A percentile compares a stretch with the other conserved stretches of the same genome.
phyloP scores from a whole-genome alignment of 2,113 vertebrate genomes.

The Acrocephalus kingi region DNA sequence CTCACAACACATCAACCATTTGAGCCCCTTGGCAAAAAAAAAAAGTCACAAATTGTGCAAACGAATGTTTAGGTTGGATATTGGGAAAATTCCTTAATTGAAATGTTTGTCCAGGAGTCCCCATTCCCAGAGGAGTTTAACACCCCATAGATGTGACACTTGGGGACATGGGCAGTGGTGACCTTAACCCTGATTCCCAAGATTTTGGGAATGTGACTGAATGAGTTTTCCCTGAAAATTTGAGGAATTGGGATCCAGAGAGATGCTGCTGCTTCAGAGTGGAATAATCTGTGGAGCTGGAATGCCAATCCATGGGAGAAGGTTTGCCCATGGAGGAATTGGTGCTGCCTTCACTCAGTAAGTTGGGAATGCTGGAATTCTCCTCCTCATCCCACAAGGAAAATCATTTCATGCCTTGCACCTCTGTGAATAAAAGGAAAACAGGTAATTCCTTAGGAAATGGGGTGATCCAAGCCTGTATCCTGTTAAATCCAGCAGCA shows the following conservation, averaged over 20 bases:
- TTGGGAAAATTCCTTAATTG: neutral
- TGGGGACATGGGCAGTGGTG: neutral
- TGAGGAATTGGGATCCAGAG: neutral
- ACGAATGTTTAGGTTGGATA: no score
- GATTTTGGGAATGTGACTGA: no score
- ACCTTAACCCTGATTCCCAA: no score
- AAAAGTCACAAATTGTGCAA: rapidly evolving
- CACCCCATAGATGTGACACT: neutral
- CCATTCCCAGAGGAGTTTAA: neutral
- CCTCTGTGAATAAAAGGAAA: neutral
- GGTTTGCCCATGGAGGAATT: neutral
- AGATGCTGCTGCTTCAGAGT: neutral
- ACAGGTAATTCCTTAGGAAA: neutral
- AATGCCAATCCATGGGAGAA: neutral
- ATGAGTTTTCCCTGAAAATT: neutral
- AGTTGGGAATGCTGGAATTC: neutral
- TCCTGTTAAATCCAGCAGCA: no score
- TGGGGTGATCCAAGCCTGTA: neutral
- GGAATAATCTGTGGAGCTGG: neutral
- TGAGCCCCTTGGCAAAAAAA: no score
- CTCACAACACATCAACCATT: neutral
- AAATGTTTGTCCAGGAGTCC: neutral
- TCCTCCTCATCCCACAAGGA: neutral
- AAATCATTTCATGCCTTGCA: neutral
- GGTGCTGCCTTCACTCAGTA: neutral